Base-by-base conservation (phyloP, 2,888 invertebrate species). In the Drosophila macrospina region DNA sequence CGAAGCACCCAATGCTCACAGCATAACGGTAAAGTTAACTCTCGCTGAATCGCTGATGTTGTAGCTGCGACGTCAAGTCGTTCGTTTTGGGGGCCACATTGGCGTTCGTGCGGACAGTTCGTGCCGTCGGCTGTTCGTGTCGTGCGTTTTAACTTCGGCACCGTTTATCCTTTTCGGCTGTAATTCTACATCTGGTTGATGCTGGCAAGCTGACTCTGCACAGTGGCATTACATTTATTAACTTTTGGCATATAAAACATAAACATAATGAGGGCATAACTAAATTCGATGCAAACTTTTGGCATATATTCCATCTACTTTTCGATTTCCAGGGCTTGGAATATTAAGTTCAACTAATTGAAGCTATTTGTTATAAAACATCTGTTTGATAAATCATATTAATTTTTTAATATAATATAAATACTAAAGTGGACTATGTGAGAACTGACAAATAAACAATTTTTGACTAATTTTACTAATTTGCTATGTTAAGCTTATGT, bases 1-100 rank as follows among this genome's bases (percentile, higher is more conserved):
- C 88, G 86, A 83, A 81, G 88, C 82, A 85, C 86, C 83, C 82
- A 81, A 81, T 78, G 82, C 88, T 81, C 78, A 83, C 87, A 86
- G 78, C 84, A 84, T 63, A 84, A 79, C 86, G 70, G 79, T 67
- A 82, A 83, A 83, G 82, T 85, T 83, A 87, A 85, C 82, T 87
- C 88, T 87, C 86, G 64, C 85, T 68, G 81, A 65, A 74, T 74
- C 71, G 80, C 44, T 60, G 52, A 60, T 56, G 62, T 57, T 64
- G 47, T 13, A 26, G 44, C 44, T 13, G 7, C 13, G 48, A 52
- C 37, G 50, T 45, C 20, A 69, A 41, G 48, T 37, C 55, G 47
- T 62, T 74, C 73, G 67, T 59, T 37, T 37, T 36, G 64, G 44
- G 44, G 41, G 42, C 26, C 57, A 36, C 11, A 50, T 44, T 68